Evolutionary conservation across 2,113 vertebrate genomes (phyloP).

Genomic region (Trogon melanurus): DNA sequence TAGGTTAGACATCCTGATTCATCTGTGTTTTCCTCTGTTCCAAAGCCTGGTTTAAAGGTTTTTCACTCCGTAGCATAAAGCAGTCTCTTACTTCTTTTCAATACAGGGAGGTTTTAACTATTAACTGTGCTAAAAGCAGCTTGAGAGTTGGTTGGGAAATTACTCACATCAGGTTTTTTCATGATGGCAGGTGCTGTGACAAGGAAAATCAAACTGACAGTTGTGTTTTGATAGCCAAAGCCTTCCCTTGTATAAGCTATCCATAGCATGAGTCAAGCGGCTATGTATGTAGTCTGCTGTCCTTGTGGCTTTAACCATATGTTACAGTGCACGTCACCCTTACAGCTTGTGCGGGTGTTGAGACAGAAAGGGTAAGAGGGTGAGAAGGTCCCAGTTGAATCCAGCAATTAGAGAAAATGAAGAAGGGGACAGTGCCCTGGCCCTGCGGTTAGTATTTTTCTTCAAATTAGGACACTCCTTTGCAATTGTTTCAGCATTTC

Average conservation of each 20-base stretch:
- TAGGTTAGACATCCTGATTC: not conserved
- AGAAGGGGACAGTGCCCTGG: not conserved
- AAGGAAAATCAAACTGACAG: not conserved
- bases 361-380: not conserved
- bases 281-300: fast-evolving
- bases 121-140: not conserved
- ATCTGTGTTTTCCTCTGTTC: not conserved
- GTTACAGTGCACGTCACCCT: not conserved
- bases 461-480: not conserved
- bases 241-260: not conserved
- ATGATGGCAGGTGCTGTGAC: not conserved
- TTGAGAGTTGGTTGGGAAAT: not conserved
- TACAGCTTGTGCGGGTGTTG: not conserved
- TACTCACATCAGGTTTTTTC: not conserved
- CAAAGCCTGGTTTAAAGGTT: not conserved
- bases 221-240: not conserved
- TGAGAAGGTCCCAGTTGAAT: not conserved
- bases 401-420: not conserved
- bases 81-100: not conserved
- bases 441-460: not conserved
- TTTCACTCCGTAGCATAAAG: not conserved
- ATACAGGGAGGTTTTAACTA: not conserved
- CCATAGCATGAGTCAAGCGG: not conserved
- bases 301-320: fast-evolving
- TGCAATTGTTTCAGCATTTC: not conserved